Conservation (phyloP, 2,113 vertebrate genomes). For the Falcunculus frontatus region DNA sequence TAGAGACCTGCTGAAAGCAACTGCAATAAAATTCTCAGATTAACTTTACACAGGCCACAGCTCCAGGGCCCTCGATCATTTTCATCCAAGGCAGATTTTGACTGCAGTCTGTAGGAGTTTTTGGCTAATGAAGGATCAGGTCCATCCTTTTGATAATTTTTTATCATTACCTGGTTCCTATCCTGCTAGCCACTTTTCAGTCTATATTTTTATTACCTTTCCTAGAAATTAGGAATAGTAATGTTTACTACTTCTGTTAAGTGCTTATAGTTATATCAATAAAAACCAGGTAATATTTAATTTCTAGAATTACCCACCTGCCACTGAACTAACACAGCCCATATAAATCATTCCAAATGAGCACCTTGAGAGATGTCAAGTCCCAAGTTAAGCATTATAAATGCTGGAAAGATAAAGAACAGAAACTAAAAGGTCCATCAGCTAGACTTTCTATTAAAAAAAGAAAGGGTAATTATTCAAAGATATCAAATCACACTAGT, state of each 20-base stretch:
- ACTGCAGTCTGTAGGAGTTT: background rate
- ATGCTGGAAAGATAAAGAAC: background rate
- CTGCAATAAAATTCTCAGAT: background rate
- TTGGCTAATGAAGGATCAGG: background rate
- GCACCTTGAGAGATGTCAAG: conserved; percentile 5
- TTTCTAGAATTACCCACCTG: conserved; percentile 13
- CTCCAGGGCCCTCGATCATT: background rate
- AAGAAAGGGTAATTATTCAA: background rate
- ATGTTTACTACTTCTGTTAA: conserved; percentile 20
- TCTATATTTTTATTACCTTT: background rate
- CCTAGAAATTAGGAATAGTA: background rate
- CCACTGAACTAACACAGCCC: background rate
- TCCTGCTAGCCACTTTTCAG: background rate
- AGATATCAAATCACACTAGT: background rate
- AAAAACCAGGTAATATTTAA: background rate
- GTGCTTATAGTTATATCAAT: background rate
- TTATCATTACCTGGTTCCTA: background rate
- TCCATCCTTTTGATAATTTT: background rate
- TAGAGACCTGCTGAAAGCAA: conserved; percentile 22
- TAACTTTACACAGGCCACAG: background rate
- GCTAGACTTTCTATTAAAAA: background rate
- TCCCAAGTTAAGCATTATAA: conserved; percentile 26
- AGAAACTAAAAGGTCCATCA: background rate
- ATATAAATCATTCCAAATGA: conserved; percentile 39
- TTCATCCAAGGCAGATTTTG: background rate